Evolutionary conservation across 2,113 vertebrate genomes (phyloP).

Genomic region (Salvator merianae): DNA sequence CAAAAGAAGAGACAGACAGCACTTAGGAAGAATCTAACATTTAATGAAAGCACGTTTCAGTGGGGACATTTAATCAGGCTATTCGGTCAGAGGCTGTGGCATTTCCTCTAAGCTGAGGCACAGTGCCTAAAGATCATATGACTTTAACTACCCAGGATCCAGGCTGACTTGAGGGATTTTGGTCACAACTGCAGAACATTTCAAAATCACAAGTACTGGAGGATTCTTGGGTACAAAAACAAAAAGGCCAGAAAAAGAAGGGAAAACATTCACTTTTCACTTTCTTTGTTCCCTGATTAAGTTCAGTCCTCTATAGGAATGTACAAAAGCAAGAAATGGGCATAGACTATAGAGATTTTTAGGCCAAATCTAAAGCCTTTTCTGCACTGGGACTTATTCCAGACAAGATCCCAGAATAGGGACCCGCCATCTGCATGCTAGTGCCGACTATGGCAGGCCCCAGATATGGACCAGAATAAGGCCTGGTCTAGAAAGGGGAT

Average conservation of each 20-base stretch:
- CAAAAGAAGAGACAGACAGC: constrained; percentile 6
- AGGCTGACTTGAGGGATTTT: too few relatives aligned
- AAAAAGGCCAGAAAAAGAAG: neutral
- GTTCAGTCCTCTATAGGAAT: too few relatives aligned
- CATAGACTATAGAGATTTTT: too few relatives aligned
- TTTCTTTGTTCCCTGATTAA: too few relatives aligned
- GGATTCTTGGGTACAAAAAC: neutral
- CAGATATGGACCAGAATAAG: too few relatives aligned
- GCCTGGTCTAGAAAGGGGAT: too few relatives aligned
- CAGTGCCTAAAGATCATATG: neutral
- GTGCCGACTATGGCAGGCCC: too few relatives aligned
- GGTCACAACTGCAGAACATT: neutral
- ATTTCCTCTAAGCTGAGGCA: neutral
- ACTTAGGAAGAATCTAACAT: neutral
- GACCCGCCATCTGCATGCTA: too few relatives aligned
- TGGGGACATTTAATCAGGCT: neutral
- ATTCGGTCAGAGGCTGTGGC: accelerated
- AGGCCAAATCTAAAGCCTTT: neutral
- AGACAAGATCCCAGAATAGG: too few relatives aligned
- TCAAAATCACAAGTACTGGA: neutral
- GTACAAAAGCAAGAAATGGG: neutral
- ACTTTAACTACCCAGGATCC: neutral
- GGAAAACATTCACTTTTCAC: neutral
- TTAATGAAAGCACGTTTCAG: neutral
- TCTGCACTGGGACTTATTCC: neutral